Evolutionary conservation across 2,113 vertebrate species (phyloP).

Genomic region (Laticauda colubrina): DNA sequence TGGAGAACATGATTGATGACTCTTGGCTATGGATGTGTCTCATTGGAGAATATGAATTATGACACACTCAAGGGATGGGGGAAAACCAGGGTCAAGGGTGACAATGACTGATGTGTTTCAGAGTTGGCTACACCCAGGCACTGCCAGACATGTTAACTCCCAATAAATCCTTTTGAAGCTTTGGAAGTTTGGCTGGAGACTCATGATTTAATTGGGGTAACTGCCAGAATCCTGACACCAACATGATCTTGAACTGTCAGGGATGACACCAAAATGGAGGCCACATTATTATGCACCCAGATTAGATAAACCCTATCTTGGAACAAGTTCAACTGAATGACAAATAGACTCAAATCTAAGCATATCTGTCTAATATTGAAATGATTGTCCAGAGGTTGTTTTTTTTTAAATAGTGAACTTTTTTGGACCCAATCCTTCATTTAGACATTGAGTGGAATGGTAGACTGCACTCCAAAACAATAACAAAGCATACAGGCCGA

Average conservation of each 20-base stretch:
- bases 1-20: no score
- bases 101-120: no score
- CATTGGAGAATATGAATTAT: no score
- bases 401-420: background rate
- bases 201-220: no score
- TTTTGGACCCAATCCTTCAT: background rate
- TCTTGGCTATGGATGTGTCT: no score
- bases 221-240: no score
- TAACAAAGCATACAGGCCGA: background rate
- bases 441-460: background rate
- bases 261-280: background rate
- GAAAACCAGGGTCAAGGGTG: no score
- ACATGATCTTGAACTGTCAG: background rate
- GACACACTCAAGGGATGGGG: no score
- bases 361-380: background rate
- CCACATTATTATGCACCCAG: background rate
- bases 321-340: background rate
- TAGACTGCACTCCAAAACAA: background rate
- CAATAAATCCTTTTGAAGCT: no score
- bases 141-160: no score
- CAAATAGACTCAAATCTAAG: background rate
- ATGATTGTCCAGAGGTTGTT: background rate
- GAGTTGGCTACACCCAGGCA: no score
- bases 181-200: no score
- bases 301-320: background rate